phyloP scores from a whole-genome alignment of 2,113 vertebrate genomes.

The Tachycineta bicolor region DNA sequence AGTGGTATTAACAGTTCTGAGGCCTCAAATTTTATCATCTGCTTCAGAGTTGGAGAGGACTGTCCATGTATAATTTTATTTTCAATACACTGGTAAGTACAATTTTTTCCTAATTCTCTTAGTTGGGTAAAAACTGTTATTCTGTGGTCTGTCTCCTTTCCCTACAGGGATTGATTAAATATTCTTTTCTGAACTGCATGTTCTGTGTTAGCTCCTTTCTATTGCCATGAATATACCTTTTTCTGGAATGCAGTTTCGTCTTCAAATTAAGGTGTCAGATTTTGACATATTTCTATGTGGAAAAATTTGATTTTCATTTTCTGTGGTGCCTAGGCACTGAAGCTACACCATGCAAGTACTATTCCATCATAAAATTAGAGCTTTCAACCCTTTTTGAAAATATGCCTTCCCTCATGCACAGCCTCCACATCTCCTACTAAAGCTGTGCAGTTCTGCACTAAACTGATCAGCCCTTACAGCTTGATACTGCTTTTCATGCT shows the following conservation, averaged over 20 bases:
- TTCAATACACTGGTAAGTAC: background rate
- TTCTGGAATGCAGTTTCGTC: background rate
- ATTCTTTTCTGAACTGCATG: background rate
- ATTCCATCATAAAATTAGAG: background rate
- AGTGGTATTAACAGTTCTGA: background rate
- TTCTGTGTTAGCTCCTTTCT: background rate
- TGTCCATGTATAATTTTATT: background rate
- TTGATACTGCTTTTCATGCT: background rate
- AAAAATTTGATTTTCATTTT: background rate
- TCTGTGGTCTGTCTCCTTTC: background rate
- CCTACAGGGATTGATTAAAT: background rate
- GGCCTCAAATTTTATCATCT: background rate
- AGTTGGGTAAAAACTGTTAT: background rate
- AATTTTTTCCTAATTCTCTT: background rate
- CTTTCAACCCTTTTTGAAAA: background rate
- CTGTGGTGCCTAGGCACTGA: background rate
- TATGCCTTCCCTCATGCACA: background rate
- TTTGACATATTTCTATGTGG: background rate
- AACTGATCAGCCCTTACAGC: background rate
- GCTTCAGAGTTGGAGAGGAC: background rate
- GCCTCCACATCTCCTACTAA: background rate
- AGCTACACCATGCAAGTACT: background rate
- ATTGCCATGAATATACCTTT: background rate
- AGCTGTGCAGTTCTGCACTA: background rate
- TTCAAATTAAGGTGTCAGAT: background rate